phyloP scores from a whole-genome alignment of 2,797 vertebrate species.

The Halcyon badia region DNA sequence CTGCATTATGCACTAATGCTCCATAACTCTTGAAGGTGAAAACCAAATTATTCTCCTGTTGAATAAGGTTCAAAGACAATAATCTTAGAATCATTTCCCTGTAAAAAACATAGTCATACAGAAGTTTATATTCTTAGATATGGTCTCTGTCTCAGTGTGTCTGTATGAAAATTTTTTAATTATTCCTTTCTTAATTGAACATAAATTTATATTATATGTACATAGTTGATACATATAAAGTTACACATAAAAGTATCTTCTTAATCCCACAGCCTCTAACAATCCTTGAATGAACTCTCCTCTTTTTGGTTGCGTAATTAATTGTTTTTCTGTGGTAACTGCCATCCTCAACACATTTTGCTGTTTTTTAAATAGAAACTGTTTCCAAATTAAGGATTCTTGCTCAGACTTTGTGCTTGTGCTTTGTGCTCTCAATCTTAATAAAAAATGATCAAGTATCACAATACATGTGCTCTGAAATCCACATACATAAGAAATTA shows the following conservation, averaged over 20 bases:
- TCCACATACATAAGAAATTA: background rate
- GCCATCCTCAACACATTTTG: slow-evolving; percentile 22
- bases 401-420: background rate
- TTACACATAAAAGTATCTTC: background rate
- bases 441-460: background rate
- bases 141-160: background rate
- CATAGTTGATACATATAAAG: background rate
- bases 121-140: background rate
- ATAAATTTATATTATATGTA: background rate
- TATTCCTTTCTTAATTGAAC: background rate
- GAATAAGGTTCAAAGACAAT: background rate
- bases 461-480: background rate
- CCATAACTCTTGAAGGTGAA: background rate
- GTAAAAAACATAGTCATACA: background rate
- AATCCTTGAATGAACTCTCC: slow-evolving; percentile 33
- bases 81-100: background rate
- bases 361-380: background rate
- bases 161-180: background rate
- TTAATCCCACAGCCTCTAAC: background rate
- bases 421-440: background rate
- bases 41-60: background rate
- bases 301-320: slow-evolving; percentile 54
- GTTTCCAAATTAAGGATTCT: slow-evolving; percentile 36
- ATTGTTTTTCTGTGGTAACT: slow-evolving; percentile 54
- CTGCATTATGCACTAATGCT: background rate